Base-by-base conservation (phyloP, 1,140 invertebrate genomes). In the Mesaphorura yosii region DNA sequence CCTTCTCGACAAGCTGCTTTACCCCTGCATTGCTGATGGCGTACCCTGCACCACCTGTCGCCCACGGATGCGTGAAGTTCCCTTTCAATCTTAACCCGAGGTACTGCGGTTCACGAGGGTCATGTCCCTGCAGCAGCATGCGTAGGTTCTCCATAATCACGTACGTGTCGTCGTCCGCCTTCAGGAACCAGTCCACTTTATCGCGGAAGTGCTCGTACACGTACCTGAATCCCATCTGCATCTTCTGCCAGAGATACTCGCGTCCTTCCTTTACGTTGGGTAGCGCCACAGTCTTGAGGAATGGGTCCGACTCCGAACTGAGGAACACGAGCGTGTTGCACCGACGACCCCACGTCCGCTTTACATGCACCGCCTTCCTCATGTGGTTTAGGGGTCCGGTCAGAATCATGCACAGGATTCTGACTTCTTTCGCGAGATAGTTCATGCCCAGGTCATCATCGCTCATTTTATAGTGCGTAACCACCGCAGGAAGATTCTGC, bases 101-200 rank as follows among this genome's bases (percentile, higher is more conserved):
- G 38, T 62, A 60, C 7, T 62, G 17, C 1, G 65, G 64, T 10
- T 56, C 49, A 12, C 29, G 40, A 3, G 48, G n/a, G 46, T 64
- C 45, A 17, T 57, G 49, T 10, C 28, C 42, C 6, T 48, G 47
- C 28, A 71, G 60, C 26, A 70, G 61, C 31, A 65, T 59, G n/a
- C 66, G 54, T 6, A 69, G 54, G 60, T 69, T 69, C 61, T 69
- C 67, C 2, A 69, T 51, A 37, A 69, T 41, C 15, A 69, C 66
- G 56, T 68, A 67, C 3, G 67, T 70, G 48, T 66, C 64, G 50
- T 66, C 66, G 60, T 67, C 66, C 31, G 65, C 66, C 70, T 94
- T 95, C 52, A 93, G 71, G 67, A 92, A 91, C 88, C 88, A 94
- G 68, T 94, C 89, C n/a, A 79, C 83, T 58, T 88, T 75, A 59